Evolutionary conservation across 2,797 vertebrate species (phyloP).

Genomic region (Sardinella longiceps): DNA sequence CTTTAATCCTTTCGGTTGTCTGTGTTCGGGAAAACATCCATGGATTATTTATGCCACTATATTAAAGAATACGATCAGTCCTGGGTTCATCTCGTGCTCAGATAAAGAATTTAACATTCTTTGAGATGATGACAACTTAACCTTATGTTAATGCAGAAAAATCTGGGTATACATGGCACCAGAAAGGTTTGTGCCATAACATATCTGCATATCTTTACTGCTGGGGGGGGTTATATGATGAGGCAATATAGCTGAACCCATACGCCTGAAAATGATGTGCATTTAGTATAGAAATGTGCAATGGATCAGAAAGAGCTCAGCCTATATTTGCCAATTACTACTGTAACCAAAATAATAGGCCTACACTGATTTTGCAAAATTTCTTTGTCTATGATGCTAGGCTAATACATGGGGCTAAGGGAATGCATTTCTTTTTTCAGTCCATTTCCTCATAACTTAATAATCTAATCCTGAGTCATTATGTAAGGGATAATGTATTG

Average conservation of each 20-base stretch:
- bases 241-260: not conserved
- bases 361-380: too few species aligned
- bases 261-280: not conserved
- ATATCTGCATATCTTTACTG: not conserved
- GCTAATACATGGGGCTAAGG: too few species aligned
- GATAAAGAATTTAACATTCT: not conserved
- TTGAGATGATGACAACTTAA: not conserved
- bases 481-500: too few species aligned
- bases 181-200: not conserved
- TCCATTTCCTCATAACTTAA: too few species aligned
- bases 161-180: not conserved
- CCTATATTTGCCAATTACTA: too few species aligned
- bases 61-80: not conserved
- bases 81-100: not conserved
- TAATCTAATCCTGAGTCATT: too few species aligned
- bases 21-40: not conserved
- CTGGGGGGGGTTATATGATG: not conserved
- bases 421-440: too few species aligned
- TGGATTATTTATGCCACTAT: conserved; percentile 29
- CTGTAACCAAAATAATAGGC: too few species aligned
- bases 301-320: not conserved
- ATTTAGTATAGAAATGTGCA: not conserved
- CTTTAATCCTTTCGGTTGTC: conserved; percentile 1
- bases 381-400: too few species aligned
- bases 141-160: not conserved